Evolutionary conservation across 2,797 vertebrate genomes (phyloP).

Genomic region (Ptychobarbus kaznakovi): DNA sequence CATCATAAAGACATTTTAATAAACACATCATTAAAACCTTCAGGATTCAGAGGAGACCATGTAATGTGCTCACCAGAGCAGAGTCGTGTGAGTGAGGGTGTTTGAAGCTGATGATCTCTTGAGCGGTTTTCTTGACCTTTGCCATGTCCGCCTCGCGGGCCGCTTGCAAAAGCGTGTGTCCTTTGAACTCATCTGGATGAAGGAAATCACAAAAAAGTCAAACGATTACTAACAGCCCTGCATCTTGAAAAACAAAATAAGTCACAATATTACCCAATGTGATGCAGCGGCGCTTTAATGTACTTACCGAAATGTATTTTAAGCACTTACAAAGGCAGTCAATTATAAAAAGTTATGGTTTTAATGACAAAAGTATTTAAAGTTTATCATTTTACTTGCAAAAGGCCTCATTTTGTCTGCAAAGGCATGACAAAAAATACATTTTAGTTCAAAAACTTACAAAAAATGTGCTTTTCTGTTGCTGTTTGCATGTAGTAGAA

Average conservation of each 20-base stretch:
- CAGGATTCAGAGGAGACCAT: background rate
- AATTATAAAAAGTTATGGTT: background rate
- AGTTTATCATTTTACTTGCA: background rate
- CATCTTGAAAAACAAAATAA: background rate
- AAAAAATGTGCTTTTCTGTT: too few relatives aligned
- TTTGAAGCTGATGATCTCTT: conserved; percentile 98
- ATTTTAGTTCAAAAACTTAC: background rate
- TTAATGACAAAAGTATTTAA: background rate
- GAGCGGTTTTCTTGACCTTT: conserved; percentile 96
- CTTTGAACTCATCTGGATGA: conserved; percentile 94
- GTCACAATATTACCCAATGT: background rate
- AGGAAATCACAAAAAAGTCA: background rate
- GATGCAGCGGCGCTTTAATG: background rate
- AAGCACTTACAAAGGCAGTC: too few relatives aligned
- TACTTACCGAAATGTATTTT: background rate
- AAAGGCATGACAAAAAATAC: too few relatives aligned
- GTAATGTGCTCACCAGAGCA: conserved; percentile 85
- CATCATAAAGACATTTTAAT: conserved; percentile 10
- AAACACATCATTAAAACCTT: background rate
- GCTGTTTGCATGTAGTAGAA: too few relatives aligned
- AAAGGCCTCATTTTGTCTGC: too few relatives aligned
- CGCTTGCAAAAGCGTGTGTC: conserved; percentile 96
- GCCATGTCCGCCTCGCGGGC: conserved; percentile 95
- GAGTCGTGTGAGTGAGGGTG: conserved; percentile 97
- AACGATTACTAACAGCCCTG: background rate